phyloP scores from a whole-genome alignment of 2,797 vertebrate genomes.

The Enteromius unitaeniatus region DNA sequence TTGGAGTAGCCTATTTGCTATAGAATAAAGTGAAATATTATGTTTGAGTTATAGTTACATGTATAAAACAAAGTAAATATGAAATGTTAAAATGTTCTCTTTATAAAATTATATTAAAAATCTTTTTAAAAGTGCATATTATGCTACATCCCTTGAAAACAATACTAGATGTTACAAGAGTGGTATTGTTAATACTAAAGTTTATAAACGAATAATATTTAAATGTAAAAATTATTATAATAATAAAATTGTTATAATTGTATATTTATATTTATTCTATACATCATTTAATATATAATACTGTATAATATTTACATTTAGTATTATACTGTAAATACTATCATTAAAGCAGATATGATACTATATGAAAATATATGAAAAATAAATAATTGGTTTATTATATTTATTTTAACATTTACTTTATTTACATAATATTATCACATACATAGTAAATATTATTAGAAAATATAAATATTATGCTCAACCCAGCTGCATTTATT shows the following conservation, averaged over 20 bases:
- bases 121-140: not conserved
- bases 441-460: not conserved
- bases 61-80: no score
- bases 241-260: accelerated
- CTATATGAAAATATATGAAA: not conserved
- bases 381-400: not conserved
- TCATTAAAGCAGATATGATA: no score
- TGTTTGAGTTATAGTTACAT: not conserved
- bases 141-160: not conserved
- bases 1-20: not conserved
- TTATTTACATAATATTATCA: no score
- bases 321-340: no score
- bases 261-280: no score
- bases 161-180: not conserved
- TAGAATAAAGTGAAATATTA: not conserved
- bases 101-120: not conserved
- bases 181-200: not conserved
- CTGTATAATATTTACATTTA: no score
- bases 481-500: not conserved
- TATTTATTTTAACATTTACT: not conserved
- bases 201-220: not conserved
- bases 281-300: no score
- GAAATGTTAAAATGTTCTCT: not conserved
- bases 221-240: not conserved
- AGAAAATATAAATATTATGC: not conserved